phyloP scores from a whole-genome alignment of 2,797 vertebrate genomes.

The Enteromius mattozi region DNA sequence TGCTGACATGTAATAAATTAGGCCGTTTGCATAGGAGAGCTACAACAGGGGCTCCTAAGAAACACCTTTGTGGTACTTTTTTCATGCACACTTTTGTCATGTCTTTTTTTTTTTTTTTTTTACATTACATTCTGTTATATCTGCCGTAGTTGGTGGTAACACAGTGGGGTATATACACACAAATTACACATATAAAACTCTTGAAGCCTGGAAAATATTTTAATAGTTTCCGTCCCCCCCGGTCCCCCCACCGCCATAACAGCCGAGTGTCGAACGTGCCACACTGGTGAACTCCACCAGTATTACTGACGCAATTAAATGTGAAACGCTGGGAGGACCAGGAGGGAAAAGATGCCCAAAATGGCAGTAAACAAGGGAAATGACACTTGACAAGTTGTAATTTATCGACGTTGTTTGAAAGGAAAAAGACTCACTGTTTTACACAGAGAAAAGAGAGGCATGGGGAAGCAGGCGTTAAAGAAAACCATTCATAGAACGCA shows the following conservation, averaged over 20 bases:
- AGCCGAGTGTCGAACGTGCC: conserved; percentile 74
- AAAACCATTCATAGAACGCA: conserved; percentile 81
- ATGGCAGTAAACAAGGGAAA: conserved; percentile 84
- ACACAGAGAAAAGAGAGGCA: conserved; percentile 71
- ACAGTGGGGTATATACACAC: conserved; percentile 80
- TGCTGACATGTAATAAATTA: conserved; percentile 83
- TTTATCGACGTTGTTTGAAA: conserved; percentile 81
- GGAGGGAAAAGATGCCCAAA: conserved; percentile 73
- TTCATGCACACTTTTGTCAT: background rate
- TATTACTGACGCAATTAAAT: conserved; percentile 83
- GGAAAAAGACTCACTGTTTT: conserved; percentile 72
- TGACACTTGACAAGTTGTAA: conserved; percentile 86
- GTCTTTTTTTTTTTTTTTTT: conserved; percentile 51
- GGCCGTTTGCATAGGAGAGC: conserved; percentile 76
- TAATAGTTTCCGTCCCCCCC: conserved; percentile 77
- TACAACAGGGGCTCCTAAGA: conserved; percentile 75
- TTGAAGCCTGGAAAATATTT: conserved; percentile 82
- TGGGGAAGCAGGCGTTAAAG: conserved; percentile 75
- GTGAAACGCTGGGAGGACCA: conserved; percentile 78
- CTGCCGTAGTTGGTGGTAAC: conserved; percentile 78
- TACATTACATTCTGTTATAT: conserved; percentile 65
- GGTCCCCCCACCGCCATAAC: conserved; percentile 65
- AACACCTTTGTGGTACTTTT: conserved; percentile 74
- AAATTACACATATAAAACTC: conserved; percentile 82
- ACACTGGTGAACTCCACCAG: conserved; percentile 71